These are phyloP conservation scores for Villa cingulata DNA, from an alignment of 2,888 invertebrate genomes.

Conservation along the genomic window DNA sequence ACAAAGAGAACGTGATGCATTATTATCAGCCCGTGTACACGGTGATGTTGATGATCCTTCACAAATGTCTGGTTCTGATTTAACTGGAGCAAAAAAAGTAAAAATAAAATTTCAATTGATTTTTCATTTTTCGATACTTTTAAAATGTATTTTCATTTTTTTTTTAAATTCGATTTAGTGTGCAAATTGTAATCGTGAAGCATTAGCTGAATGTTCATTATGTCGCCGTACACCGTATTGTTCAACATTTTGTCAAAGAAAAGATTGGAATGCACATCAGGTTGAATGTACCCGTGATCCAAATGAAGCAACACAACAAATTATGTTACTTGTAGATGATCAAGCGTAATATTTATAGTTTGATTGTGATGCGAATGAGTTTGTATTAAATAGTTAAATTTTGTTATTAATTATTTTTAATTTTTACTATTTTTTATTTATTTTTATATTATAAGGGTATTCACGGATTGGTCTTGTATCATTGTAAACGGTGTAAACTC, in stretches of 20 bases:
- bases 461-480: no score
- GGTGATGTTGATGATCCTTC: constrained; percentile 45
- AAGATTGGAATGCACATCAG: constrained; percentile 79
- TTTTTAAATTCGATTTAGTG: constrained; percentile 42
- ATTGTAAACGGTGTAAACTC: no score
- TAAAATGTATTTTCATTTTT: neutral
- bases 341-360: constrained; percentile 35
- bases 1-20: constrained; percentile 50
- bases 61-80: constrained; percentile 38
- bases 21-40: constrained; percentile 53
- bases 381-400: no score
- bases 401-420: no score
- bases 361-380: no score
- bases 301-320: constrained; percentile 63
- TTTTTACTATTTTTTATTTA: no score
- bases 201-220: constrained; percentile 73
- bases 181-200: constrained; percentile 79
- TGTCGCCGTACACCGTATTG: constrained; percentile 79
- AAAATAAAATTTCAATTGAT: neutral
- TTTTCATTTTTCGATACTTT: neutral
- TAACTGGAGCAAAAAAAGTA: constrained; percentile 63
- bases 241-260: constrained; percentile 79
- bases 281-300: constrained; percentile 62
- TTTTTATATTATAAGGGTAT: no score
- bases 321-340: constrained; percentile 77